Evolutionary conservation across 2,888 invertebrate genomes (phyloP), one percentile per base, ranked within the genome.

Genomic region (Trachelus tabidus): DNA sequence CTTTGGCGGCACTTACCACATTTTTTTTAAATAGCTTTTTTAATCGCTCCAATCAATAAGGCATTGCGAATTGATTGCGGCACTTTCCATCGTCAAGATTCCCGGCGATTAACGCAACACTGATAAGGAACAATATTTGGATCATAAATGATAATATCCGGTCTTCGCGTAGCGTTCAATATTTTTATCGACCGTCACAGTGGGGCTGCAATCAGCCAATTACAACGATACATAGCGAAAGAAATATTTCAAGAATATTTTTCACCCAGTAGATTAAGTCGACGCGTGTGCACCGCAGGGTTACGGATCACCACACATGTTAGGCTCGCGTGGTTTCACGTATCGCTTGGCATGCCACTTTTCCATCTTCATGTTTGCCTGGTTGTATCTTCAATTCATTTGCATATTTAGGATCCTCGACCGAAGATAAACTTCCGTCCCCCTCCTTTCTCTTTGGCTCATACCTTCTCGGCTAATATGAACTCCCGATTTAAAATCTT

Each of bases 351-450:
- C 77, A 76, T 79, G 85, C 85, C 77, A 89, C 88, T 87, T 89
- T 87, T 87, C 84, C 84, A 78, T 79, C 81, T 87, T 88, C 87
- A 87, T 89, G 87, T 83, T 88, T 79, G 85, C 89, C 89, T 88
- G 86, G 84, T 89, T 86, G 84, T 88, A 90, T 89, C 87, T 89
- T 86, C 87, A 83, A 89, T 89, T 90, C 89, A 89, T 89, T 90
- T 90, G 89, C 89, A 90, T 90, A 89, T 90, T 90, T 87, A 87
- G 88, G 83, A 89, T 86, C 84, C 84, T 76, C 76, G 69, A 75
- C 76, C 77, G 74, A 76, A 81, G 81, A 85, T 80, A 82, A 80
- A 83, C 34, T 79, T 74, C 79, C 82, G 74, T 76, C 76, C 74
- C 77, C 75, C 79, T 73, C 80, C 85, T 83, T 85, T 84, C 83